Evolutionary conservation across 1,140 invertebrate genomes (phyloP), one percentile per base, ranked within the genome.

Genomic region (Conus betulinus): DNA sequence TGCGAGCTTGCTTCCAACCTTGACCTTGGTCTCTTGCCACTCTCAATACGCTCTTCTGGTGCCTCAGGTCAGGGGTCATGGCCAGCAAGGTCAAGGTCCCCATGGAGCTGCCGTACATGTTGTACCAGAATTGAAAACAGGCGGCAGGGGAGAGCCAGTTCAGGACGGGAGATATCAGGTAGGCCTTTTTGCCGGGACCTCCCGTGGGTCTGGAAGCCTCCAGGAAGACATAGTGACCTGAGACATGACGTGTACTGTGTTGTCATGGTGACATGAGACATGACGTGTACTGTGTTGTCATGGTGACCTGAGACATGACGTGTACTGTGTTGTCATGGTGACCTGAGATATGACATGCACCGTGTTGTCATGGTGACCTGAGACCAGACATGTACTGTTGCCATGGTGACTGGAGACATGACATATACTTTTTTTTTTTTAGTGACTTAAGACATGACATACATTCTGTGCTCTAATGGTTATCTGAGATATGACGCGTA

Each of bases 221-320:
- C 60, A 97, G 97, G 93, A 97, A 98, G 95, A 98, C 96, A 93
- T 97, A 98, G 93, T 97, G 96, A 78, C 92, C 92, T 91, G 84
- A 76, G 67, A 79, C 57, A 51, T 51, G 8, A 71, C 5, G 17
- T 5, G 5, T 71, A 71, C 5, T 5, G 13, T 20, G 67, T 23
- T 8, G 23, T 57, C 67, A 71, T 71, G 8, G 17, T 71, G 23
- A 11, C 8, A 8, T 23, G 55, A 13, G 55, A 71, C 67, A 60
- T 60, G 17, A 17, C 57, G 17, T n/a, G n/a, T n/a, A 17, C 57
- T 60, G 7, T 60, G 8, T 60, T 60, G 57, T 60, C 17, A 7
- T 60, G 57, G 17, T 60, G 8, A 7, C 57, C 57, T 10, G 57
- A 60, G 57, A 60, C 8, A 10, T 17, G 7, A 71, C 5, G 17